Evolutionary conservation across 2,888 invertebrate species (phyloP), one percentile per base, ranked within the genome.

Genomic region (Spicauda simplicius): DNA sequence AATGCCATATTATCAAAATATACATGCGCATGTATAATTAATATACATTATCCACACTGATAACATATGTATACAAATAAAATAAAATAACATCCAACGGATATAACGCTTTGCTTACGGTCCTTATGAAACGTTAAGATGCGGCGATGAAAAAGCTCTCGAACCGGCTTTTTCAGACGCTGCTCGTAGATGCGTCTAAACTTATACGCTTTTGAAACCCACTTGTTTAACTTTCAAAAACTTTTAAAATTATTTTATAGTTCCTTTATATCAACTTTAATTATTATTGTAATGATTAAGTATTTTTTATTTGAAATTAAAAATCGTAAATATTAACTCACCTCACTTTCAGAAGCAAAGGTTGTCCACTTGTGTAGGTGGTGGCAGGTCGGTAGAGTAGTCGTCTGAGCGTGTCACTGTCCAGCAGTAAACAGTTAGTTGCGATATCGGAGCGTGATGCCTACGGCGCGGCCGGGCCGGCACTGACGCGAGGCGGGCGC

Each of bases 381-480:
- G 78, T 78, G 77, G 77, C 78, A 75, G 74, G 75, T 77, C 74
- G 76, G 78, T 79, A 77, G 69, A 76, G 78, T 77, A 76, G 78
- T 84, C 76, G 81, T 80, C 82, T 78, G 77, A 82, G 79, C 77
- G 73, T 81, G 81, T 84, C 88, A 90, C 86, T 85, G 86, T 87
- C 85, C 87, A 85, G 83, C 78, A 79, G 80, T 79, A 74, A 80
- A 80, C 78, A 80, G 83, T 78, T 64, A 72, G 74, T 79, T 81
- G 82, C 83, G 65, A 59, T 65, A 65, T 65, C 65, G 87, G 85
- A 85, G 85, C 93, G 93, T 93, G 87, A 81, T 87, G 82, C 85
- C 87, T 81, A 82, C 84, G 91, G 91, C 93, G 89, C 93, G 93
- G 92, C 91, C 91, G 90, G 91, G 91, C 92, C 93, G 93, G 93